Conservation (phyloP, 2,113 vertebrate species). For the Galeopterus variegatus region DNA sequence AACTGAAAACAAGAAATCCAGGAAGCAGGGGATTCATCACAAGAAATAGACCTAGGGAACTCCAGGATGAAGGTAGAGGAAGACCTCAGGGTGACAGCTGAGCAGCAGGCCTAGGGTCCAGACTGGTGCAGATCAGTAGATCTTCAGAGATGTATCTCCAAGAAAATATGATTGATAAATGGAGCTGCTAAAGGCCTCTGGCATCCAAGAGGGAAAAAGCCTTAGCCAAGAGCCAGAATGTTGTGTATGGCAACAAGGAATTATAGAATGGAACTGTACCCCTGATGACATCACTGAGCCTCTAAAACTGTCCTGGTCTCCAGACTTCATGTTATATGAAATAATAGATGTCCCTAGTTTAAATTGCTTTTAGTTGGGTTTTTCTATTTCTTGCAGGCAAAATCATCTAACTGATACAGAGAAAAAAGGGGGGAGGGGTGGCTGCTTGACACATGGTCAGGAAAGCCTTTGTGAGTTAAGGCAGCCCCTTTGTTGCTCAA, state of each 20-base stretch:
- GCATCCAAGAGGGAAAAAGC: neutral
- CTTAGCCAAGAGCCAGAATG: neutral
- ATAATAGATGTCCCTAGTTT: neutral
- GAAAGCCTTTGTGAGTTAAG: neutral
- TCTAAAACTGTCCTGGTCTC: neutral
- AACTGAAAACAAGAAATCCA: neutral
- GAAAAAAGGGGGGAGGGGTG: neutral
- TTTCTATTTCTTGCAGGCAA: neutral
- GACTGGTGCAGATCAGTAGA: neutral
- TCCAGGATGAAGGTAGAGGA: neutral
- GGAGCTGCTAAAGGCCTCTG: neutral
- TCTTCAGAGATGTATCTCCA: neutral
- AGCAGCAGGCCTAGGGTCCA: neutral
- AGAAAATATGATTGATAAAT: constrained; percentile 10
- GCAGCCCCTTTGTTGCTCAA: neutral
- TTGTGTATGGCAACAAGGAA: neutral
- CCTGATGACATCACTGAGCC: neutral
- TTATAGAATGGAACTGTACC: neutral
- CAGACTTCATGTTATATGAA: neutral
- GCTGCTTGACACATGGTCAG: neutral
- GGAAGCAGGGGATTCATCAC: neutral
- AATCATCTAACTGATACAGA: neutral
- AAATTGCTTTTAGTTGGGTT: neutral
- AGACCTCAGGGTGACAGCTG: neutral
- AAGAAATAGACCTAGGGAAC: neutral